These are phyloP conservation scores for Anarsia innoxiella DNA, from an alignment of 2,888 invertebrate genomes.

Conservation along the genomic window DNA sequence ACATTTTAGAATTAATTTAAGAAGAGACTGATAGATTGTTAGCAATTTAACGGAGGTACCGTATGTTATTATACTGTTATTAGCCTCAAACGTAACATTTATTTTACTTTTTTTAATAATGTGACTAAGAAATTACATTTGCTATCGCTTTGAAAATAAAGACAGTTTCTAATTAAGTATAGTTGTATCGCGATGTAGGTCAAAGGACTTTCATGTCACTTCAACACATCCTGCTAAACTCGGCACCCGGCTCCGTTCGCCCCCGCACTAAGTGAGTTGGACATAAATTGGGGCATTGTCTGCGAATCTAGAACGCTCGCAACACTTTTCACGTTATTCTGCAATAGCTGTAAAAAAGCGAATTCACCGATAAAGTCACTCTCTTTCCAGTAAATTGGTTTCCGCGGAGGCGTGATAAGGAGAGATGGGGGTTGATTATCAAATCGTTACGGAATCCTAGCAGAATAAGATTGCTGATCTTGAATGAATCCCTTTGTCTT, in stretches of 20 bases:
- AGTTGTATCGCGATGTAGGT: slow-evolving; percentile 4
- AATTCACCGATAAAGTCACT: slow-evolving; percentile 26
- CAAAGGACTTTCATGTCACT: too few relatives aligned
- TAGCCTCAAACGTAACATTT: too few relatives aligned
- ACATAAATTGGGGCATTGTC: slow-evolving; percentile 75
- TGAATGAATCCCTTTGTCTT: slow-evolving; percentile 65
- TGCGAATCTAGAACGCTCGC: slow-evolving; percentile 68
- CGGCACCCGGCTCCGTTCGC: slow-evolving; percentile 29
- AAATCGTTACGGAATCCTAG: slow-evolving; percentile 46
- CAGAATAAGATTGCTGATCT: slow-evolving; percentile 56
- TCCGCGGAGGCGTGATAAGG: slow-evolving; percentile 31
- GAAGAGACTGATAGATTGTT: too few relatives aligned
- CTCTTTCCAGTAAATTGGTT: slow-evolving; percentile 27
- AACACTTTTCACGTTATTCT: slow-evolving; percentile 56
- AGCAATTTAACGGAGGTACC: too few relatives aligned
- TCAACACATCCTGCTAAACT: slow-evolving; percentile 26
- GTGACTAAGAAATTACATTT: too few relatives aligned
- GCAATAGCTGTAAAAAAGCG: slow-evolving; percentile 43
- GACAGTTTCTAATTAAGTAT: too few relatives aligned
- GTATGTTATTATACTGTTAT: too few relatives aligned
- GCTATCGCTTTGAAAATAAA: too few relatives aligned
- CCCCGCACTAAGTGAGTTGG: slow-evolving; percentile 71
- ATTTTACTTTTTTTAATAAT: too few relatives aligned
- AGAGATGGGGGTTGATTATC: slow-evolving; percentile 44
- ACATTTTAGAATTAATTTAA: too few relatives aligned